Conservation (phyloP, 2,797 vertebrate species). For the Typhlichthys subterraneus region DNA sequence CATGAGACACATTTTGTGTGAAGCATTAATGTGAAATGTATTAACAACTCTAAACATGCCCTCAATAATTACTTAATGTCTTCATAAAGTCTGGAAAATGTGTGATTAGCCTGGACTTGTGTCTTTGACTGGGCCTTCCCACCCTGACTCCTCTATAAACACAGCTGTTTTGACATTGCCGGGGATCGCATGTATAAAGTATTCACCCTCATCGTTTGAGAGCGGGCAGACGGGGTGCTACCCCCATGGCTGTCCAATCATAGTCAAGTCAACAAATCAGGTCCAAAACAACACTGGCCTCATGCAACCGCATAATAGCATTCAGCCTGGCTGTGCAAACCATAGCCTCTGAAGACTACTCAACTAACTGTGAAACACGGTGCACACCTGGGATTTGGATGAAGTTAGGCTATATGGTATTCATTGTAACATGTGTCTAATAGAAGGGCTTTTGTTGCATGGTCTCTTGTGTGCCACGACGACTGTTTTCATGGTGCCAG, state of each 20-base stretch:
- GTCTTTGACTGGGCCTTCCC: background rate
- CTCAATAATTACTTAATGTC: background rate
- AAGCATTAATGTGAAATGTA: background rate
- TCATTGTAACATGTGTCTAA: background rate
- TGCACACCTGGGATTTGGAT: background rate
- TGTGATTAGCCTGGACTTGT: slow-evolving; percentile 10
- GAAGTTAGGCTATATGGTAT: background rate
- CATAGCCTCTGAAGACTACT: background rate
- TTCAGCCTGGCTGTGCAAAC: background rate
- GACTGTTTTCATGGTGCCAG: too few species aligned
- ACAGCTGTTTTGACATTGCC: slow-evolving; percentile 41
- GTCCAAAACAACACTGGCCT: background rate
- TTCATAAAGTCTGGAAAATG: background rate
- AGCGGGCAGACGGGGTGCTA: slow-evolving; percentile 13
- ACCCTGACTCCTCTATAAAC: slow-evolving; percentile 23
- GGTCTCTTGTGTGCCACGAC: too few species aligned
- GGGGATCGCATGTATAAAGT: slow-evolving; percentile 48
- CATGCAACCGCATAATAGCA: background rate
- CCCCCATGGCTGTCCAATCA: slow-evolving; percentile 11
- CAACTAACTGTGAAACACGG: background rate
- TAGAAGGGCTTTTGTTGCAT: too few species aligned
- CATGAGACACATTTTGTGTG: background rate
- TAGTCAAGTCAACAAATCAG: background rate
- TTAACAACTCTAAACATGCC: background rate
- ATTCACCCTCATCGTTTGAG: slow-evolving; percentile 41